phyloP scores from a whole-genome alignment of 92 coral and sea anemone species.

The Palythoa caribaeorum region DNA sequence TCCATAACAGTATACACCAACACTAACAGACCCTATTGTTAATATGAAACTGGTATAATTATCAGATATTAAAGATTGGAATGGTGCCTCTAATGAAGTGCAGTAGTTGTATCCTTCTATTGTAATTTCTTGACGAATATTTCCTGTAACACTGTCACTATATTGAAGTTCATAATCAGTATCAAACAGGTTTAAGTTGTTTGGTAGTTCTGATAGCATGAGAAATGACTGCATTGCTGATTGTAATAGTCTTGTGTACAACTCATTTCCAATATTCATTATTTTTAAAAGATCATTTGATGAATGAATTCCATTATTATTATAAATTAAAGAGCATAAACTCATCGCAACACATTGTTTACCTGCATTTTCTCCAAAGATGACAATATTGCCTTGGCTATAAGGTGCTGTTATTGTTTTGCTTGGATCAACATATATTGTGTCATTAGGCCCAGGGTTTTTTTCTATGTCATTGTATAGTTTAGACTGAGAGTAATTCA shows the following conservation, averaged over 20 bases:
- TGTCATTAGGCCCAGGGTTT: not conserved
- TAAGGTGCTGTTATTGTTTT: slow-evolving; percentile 8
- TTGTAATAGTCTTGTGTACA: slow-evolving; percentile 35
- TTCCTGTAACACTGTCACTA: slow-evolving; percentile 36
- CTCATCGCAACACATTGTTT: not conserved
- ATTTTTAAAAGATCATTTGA: slow-evolving; percentile 38
- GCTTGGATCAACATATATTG: slow-evolving; percentile 6
- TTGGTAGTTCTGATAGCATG: slow-evolving; percentile 50
- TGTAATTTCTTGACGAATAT: slow-evolving; percentile 43
- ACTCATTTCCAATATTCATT: slow-evolving; percentile 33
- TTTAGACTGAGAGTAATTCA: not conserved
- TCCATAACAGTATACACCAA: slow-evolving; percentile 39
- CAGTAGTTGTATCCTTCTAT: slow-evolving; percentile 66
- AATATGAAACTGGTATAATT: slow-evolving; percentile 49
- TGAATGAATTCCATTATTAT: slow-evolving; percentile 29
- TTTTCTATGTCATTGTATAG: not conserved
- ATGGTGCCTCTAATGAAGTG: slow-evolving; percentile 59
- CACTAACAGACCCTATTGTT: slow-evolving; percentile 50
- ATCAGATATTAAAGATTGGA: slow-evolving; percentile 49
- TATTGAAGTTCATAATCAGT: slow-evolving; percentile 1
- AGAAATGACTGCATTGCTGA: slow-evolving; percentile 52
- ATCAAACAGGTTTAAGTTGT: slow-evolving; percentile 43
- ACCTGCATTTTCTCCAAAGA: slow-evolving; percentile 27
- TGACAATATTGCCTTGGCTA: not conserved
- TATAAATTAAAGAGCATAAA: not conserved